Evolutionary conservation across 2,797 vertebrate species (phyloP).

Genomic region (Peromyscus eremicus): DNA sequence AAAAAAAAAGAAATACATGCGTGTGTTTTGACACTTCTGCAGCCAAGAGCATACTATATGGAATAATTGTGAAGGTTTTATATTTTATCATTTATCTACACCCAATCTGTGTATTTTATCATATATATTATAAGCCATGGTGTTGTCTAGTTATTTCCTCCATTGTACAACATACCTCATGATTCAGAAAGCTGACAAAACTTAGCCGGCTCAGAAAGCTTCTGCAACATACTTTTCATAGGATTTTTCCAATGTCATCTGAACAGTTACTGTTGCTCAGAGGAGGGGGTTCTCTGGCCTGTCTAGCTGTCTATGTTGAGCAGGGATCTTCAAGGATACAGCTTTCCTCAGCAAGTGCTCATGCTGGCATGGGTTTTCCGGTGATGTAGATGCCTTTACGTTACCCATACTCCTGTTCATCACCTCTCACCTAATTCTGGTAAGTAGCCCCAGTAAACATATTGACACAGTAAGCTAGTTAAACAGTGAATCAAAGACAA

Average conservation of each 20-base stretch:
- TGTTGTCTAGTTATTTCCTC: not conserved
- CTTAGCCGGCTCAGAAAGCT: not conserved
- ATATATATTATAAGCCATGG: not conserved
- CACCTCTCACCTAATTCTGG: not conserved
- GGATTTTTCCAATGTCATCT: not conserved
- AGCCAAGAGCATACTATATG: not conserved
- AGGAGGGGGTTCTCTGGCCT: not conserved
- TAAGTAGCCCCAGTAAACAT: no score
- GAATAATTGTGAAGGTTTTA: not conserved
- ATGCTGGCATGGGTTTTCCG: not conserved
- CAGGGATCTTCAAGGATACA: not conserved
- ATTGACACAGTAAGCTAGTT: not conserved
- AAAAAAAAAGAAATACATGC: not conserved
- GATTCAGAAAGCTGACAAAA: not conserved
- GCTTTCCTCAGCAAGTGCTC: not conserved
- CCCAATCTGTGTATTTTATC: not conserved
- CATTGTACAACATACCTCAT: not conserved
- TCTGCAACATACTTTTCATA: not conserved
- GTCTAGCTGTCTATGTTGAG: no score
- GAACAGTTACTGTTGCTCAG: not conserved
- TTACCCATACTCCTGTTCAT: no score
- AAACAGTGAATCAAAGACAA: not conserved
- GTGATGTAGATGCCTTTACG: no score
- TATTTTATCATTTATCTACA: not conserved
- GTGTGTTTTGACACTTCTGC: not conserved